Base-by-base conservation (phyloP, 2,888 invertebrate species). In the Cabera pusaria region DNA sequence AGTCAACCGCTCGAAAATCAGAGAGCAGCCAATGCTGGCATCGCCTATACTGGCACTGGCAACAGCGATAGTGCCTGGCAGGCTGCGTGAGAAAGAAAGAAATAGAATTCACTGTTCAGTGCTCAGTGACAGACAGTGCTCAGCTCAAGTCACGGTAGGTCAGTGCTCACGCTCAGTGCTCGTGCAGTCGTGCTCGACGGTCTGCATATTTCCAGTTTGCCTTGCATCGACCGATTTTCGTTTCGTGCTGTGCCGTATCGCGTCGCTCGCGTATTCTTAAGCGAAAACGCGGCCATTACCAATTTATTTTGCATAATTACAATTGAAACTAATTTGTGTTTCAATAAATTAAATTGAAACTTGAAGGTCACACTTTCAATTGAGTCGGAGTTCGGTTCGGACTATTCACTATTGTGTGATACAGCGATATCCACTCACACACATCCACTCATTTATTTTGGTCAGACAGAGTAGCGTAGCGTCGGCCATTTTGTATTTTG, bases 401-500 rank as follows among this genome's bases (percentile, higher is more conserved):
- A n/a, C n/a, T n/a, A n/a, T n/a, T n/a, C n/a, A n/a, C n/a, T n/a
- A n/a, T n/a, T n/a, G n/a, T 14, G 14, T 4, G 4, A 14, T 14
- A 4, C 4, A 14, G 4, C 61, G 61, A 62, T 53, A 57, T 49
- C 46, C 49, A n/a, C n/a, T n/a, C n/a, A n/a, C n/a, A n/a, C n/a
- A n/a, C n/a, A n/a, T n/a, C n/a, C n/a, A 53, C 27, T 59, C 55
- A 56, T 70, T 60, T 64, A 59, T 59, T 77, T 73, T 34, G 67
- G 56, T 29, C n/a, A n/a, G n/a, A n/a, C 22, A 17, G 7, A 6
- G 4, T 16, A 6, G 6, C 17, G 64, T 65, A 81, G 74, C 27
- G 65, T 65, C 84, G 76, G 86, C 86, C 86, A 86, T 86, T 76
- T 86, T 86, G 84, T 76, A 74, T 79, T 76, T 79, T 76, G 21